Conservation (phyloP, 2,888 invertebrate genomes). For the Sarcophaga carnaria region DNA sequence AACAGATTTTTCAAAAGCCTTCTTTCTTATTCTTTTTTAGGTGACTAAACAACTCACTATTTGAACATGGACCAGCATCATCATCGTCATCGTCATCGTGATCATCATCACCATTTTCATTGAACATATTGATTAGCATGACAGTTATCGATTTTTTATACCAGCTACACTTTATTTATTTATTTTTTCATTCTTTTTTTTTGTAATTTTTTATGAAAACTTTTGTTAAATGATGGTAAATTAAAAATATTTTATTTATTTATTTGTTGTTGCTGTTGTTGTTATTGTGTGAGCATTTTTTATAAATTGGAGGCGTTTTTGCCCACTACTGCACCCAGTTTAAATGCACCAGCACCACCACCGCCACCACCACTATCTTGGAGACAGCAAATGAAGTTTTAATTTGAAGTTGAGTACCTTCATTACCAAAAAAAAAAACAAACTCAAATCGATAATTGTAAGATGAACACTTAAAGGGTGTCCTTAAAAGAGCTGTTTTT, state of each 20-base stretch:
- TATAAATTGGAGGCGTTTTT: constrained; percentile 59
- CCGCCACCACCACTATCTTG: not conserved
- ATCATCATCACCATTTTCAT: not conserved
- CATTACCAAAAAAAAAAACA: constrained; percentile 11
- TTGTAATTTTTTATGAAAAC: not conserved
- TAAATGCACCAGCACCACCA: constrained; percentile 16
- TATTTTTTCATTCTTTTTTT: too few species aligned
- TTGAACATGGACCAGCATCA: not conserved
- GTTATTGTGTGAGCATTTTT: not conserved
- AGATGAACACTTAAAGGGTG: not conserved
- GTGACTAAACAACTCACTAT: not conserved
- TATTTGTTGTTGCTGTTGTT: not conserved
- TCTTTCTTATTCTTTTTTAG: not conserved
- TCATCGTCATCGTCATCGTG: not conserved
- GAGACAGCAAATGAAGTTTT: constrained; percentile 47
- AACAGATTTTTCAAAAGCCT: not conserved
- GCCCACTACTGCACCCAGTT: constrained; percentile 66
- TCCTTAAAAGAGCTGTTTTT: not conserved
- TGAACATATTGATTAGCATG: constrained; percentile 14
- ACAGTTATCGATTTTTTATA: constrained; percentile 26
- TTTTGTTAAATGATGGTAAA: constrained; percentile 31
- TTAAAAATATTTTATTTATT: constrained; percentile 15
- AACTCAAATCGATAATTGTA: not conserved
- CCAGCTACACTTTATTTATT: too few species aligned
- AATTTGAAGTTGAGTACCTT: constrained; percentile 57